Percentiles rank a stretch among this genome's conserved stretches.
These are phyloP conservation scores for zebrafish (Danio rerio) DNA, from an alignment of 2,113 vertebrate genomes.

Conservation along the genomic window DNA sequence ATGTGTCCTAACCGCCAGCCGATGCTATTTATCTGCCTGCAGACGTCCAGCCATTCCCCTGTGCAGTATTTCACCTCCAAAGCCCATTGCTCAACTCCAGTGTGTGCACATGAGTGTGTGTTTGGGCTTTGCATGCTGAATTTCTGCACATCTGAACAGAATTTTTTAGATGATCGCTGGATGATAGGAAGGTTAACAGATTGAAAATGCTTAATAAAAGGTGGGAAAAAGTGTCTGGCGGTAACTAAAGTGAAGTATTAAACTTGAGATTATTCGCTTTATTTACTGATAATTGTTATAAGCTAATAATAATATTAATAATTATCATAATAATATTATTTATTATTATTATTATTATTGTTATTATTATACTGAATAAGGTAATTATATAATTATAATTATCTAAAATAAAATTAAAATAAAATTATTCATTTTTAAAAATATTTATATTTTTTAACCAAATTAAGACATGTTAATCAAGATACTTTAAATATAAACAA, in stretches of 20 bases:
- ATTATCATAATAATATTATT: too few species aligned
- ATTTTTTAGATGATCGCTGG: background rate
- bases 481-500: too few species aligned
- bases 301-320: too few species aligned
- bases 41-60: slow-evolving; percentile 57
- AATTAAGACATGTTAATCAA: too few species aligned
- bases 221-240: background rate
- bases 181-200: background rate
- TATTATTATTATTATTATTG: too few species aligned
- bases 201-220: background rate
- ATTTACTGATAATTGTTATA: too few species aligned
- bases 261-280: background rate
- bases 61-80: slow-evolving; percentile 52
- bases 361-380: too few species aligned
- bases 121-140: background rate
- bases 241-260: background rate
- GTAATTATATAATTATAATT: too few species aligned
- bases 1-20: slow-evolving; percentile 65
- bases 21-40: slow-evolving; percentile 74
- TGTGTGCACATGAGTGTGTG: background rate
- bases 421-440: too few species aligned
- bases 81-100: slow-evolving; percentile 15
- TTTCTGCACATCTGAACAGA: slow-evolving; percentile 2
- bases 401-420: too few species aligned
- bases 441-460: too few species aligned